Conservation (phyloP, 2,113 vertebrate species). For the Nymphicus hollandicus region DNA sequence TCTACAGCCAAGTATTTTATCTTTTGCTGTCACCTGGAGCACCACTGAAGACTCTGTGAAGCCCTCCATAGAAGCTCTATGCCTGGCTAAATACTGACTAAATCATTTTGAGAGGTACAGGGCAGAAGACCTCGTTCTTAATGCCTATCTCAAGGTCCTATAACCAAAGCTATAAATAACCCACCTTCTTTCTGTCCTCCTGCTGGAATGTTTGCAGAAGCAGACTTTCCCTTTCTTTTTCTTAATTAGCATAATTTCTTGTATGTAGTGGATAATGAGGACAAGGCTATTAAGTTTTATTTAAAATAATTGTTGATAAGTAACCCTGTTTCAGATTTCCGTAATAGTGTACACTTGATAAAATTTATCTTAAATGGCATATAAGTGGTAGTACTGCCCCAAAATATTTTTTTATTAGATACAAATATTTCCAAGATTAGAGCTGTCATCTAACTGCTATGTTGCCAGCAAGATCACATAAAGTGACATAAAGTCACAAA, state of each 20-base stretch:
- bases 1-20: neutral
- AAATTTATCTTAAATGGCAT: neutral
- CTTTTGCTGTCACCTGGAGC: neutral
- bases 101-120: neutral
- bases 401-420: neutral
- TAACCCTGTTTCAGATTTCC: neutral
- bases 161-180: conserved; percentile 5
- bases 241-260: neutral
- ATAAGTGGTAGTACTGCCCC: neutral
- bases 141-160: neutral
- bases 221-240: neutral
- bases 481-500: neutral
- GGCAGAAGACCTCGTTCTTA: neutral
- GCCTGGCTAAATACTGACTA: neutral
- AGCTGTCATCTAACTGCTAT: neutral
- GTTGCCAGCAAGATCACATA: neutral
- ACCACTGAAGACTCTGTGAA: neutral
- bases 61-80: neutral
- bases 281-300: neutral
- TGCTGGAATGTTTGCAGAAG: neutral
- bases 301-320: neutral
- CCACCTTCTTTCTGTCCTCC: neutral
- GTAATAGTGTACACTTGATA: neutral
- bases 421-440: neutral
- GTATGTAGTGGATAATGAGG: neutral